Percentiles rank a stretch among this genome's conserved stretches.
Conservation (phyloP, 1,140 invertebrate species). For the Bombus haemorrhoidalis region DNA sequence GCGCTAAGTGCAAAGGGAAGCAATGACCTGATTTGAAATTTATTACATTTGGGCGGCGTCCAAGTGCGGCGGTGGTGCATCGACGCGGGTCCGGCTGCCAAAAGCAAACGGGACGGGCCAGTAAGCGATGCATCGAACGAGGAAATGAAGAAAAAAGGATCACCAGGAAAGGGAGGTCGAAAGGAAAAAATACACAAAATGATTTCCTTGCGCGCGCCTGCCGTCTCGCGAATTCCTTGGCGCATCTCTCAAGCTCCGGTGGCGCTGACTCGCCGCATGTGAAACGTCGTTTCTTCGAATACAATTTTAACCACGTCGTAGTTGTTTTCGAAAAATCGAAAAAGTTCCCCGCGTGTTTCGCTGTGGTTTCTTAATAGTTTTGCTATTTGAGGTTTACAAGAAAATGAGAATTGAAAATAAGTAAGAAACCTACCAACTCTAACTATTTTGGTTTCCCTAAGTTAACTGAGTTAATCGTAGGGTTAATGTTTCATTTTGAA, state of each 20-base stretch:
- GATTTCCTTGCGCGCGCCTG: background rate
- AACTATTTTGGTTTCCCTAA: no score
- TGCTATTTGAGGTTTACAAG: no score
- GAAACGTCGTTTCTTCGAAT: no score
- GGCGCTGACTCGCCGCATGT: no score
- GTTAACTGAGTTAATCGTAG: no score
- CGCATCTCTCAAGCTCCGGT: background rate
- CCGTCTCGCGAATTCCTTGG: conserved; percentile 36
- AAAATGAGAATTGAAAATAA: no score
- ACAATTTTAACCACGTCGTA: background rate
- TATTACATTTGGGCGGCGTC: conserved; percentile 72
- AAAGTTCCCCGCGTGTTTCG: no score
- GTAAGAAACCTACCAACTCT: no score
- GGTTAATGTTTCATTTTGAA: no score
- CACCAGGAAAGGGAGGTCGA: background rate
- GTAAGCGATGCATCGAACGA: conserved; percentile 5
- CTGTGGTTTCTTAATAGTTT: no score
- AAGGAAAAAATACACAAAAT: background rate
- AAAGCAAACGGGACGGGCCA: conserved; percentile 48
- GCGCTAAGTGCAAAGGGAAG: conserved; percentile 63
- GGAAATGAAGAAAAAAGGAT: conserved; percentile 8
- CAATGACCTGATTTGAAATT: conserved; percentile 75
- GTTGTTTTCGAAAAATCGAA: background rate
- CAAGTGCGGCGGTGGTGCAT: conserved; percentile 68
- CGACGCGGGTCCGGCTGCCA: conserved; percentile 57